Evolutionary conservation across 2,113 vertebrate genomes (phyloP).

Genomic region (Peromyscus californicus): DNA sequence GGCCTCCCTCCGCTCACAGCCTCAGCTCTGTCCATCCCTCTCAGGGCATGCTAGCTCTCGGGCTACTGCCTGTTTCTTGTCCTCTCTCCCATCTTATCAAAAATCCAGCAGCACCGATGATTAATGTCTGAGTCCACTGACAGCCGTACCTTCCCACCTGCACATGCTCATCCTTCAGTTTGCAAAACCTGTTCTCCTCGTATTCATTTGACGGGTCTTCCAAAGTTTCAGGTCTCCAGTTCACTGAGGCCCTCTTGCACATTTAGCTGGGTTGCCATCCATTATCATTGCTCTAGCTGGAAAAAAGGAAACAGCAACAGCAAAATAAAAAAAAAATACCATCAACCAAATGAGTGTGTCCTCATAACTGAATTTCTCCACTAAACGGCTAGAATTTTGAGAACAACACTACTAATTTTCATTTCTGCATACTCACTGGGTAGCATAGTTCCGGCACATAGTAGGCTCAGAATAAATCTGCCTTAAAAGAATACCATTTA

Average conservation of each 20-base stretch:
- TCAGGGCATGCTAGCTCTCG: background rate
- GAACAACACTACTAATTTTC: background rate
- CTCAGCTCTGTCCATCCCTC: background rate
- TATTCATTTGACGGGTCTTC: background rate
- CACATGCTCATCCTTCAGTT: background rate
- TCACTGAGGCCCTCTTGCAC: background rate
- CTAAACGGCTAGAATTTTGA: background rate
- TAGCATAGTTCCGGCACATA: background rate
- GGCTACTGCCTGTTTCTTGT: background rate
- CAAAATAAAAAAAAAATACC: background rate
- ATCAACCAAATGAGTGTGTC: background rate
- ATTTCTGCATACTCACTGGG: background rate
- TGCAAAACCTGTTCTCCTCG: background rate
- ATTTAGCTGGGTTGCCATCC: background rate
- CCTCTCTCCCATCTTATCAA: background rate
- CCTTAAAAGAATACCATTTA: slow-evolving; percentile 53
- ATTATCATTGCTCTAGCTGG: background rate
- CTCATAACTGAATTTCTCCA: background rate
- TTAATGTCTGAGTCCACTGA: background rate
- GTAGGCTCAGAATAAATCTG: slow-evolving; percentile 63
- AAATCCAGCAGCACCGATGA: background rate
- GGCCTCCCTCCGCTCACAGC: background rate
- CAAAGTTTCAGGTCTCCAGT: background rate
- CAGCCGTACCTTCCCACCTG: background rate
- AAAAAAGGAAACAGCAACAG: background rate